Base-by-base conservation (phyloP, 2,113 vertebrate genomes). In the Empidonax traillii region DNA sequence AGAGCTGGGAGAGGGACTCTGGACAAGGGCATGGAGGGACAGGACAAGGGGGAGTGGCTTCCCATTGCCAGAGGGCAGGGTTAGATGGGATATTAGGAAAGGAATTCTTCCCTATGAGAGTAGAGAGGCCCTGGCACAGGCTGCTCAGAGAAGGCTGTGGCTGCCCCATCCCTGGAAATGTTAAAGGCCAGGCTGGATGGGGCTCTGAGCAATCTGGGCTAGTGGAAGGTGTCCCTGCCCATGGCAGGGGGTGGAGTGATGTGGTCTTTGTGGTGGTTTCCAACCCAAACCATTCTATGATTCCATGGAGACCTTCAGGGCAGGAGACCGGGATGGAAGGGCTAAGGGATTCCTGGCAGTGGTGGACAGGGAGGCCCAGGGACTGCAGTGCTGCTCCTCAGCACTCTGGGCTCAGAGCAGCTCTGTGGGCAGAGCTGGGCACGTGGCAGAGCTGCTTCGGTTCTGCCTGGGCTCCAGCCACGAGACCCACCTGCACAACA, bases 391-490 rank as follows among this genome's bases (percentile, higher is more conserved):
- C 31, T 73, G 55, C 53, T 78, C 44, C 59, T 35, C 15, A 4
- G 63, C 76, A 79, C 73, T 19, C 73, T 39, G 72, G 63, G 43
- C 65, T 73, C 51, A 3, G n/a, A 28, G 47, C 22, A 63, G 65
- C 61, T 43, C 41, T 2, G 3, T 10, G 41, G 21, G 22, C 31
- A 44, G 74, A 51, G 62, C 14, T 8, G 83, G 58, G 28, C 25
- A 37, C 0, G 0, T 1, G 31, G 69, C 51, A 66, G 31, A 2
- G 56, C 61, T 74, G 43, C 46, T 37, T 24, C 2, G 2, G 28
- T 19, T 33, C 19, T 22, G 23, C 10, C 53, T 61, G 58, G 6
- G 6, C 30, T 76, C 27, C 75, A 39, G 10, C 0, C 56, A 8
- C 0, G 1, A 53, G 27, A 35, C 21, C 77, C 2, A 61, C 37